Evolutionary conservation across 2,113 vertebrate species (phyloP), one percentile per base, ranked within the genome.

Genomic region (Benitochromis conjunctus): DNA sequence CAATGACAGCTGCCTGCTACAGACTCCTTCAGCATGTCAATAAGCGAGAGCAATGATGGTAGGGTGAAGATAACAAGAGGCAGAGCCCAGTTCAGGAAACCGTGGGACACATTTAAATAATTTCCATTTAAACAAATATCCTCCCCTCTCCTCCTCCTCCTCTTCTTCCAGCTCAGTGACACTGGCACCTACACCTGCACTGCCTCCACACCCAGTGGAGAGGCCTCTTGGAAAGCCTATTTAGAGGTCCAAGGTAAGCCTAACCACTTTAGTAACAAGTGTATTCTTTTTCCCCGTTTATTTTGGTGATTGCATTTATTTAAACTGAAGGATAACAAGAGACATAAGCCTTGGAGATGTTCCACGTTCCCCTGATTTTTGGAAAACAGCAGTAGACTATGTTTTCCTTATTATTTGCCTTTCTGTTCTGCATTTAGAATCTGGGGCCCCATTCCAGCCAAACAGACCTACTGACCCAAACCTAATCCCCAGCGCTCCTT

Each of bases 401-500:
- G 58, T 76, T 29, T 31, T 48, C 14, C 14, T 69, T 58, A 76
- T n/a, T n/a, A 48, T 76, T 53, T 76, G 18, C 26, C 46, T 16
- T 9, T 83, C 29, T 89, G 11, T 36, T 84, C 60, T 84, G 41
- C 86, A 81, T 80, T 85, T 86, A 99, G 99, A 99, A 95, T 99
- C 98, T 89, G 99, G 98, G 91, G 96, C 97, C 85, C 97, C 97
- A 3, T 97, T 99, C 82, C 98, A 98, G 88, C 98, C 98, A 58
- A 98, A 97, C 36, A 97, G 98, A 95, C 98, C 98, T 46, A 99
- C 99, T 2, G 99, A 99, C 91, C 98, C 99, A 56, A 99, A 99
- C 93, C 95, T 99, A 95, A 99, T 99, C 94, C 99, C 99, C 38
- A 98, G 98, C 77, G 96, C 98, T n/a, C 99, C 99, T 0, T 98